A percentile compares a stretch with the other conserved stretches of the same genome.
Conservation (phyloP, 2,888 invertebrate species). For the Lathronympha strigana region DNA sequence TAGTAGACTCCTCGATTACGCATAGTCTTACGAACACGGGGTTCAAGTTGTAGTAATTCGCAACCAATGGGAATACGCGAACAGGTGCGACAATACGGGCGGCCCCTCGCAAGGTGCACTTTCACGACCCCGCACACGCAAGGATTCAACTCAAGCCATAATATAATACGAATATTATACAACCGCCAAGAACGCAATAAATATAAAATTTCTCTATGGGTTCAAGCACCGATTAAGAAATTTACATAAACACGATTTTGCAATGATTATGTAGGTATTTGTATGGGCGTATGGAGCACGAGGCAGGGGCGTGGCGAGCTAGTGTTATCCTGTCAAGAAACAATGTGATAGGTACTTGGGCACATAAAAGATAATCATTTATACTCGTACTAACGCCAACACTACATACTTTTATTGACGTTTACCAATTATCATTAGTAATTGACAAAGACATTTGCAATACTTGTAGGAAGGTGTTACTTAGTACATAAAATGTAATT, state of each 20-base stretch:
- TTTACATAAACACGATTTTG: conserved; percentile 59
- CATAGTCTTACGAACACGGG: not conserved
- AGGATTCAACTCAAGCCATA: conserved; percentile 57
- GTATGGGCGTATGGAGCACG: conserved; percentile 47
- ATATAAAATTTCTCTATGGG: conserved; percentile 57
- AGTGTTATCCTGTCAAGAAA: conserved; percentile 38
- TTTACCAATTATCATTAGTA: conserved; percentile 2
- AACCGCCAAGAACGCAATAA: conserved; percentile 51
- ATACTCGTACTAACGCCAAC: not conserved
- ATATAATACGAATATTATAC: conserved; percentile 45
- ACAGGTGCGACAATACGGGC: conserved; percentile 62
- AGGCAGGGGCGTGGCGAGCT: conserved; percentile 45
- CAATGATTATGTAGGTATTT: conserved; percentile 54
- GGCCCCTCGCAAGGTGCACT: conserved; percentile 71
- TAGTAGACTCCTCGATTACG: not conserved
- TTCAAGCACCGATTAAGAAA: conserved; percentile 54
- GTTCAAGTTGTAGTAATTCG: not conserved
- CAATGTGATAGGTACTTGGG: conserved; percentile 21
- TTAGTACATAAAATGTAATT: too few relatives aligned
- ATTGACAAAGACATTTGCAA: not conserved
- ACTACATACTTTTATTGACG: conserved; percentile 4
- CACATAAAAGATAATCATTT: conserved; percentile 12
- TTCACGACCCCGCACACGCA: conserved; percentile 62
- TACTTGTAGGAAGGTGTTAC: not conserved
- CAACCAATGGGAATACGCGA: not conserved